phyloP scores from a whole-genome alignment of 2,113 vertebrate species.

The Clupea harengus region DNA sequence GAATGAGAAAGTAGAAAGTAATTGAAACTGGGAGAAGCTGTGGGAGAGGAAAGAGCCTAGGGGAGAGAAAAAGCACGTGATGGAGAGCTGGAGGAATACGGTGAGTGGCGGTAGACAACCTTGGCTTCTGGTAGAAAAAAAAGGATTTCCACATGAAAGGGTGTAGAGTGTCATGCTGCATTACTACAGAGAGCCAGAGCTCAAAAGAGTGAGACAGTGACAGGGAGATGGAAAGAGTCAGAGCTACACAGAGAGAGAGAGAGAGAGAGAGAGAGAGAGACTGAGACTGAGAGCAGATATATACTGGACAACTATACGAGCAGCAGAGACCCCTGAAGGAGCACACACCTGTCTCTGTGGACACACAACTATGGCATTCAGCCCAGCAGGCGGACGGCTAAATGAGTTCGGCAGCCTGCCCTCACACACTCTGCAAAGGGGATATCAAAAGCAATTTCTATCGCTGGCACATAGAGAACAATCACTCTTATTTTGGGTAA shows the following conservation, averaged over 20 bases:
- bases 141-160: constrained; percentile 62
- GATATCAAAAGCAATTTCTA: constrained; percentile 56
- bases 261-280: neutral
- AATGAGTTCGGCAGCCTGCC: constrained; percentile 44
- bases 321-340: neutral
- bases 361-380: neutral
- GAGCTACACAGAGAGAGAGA: neutral
- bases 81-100: neutral
- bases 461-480: neutral
- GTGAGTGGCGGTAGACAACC: neutral
- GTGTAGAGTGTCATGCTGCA: constrained; percentile 44
- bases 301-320: neutral
- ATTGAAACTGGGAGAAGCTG: neutral
- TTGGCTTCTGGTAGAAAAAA: constrained; percentile 27
- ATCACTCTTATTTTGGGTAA: neutral
- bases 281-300: neutral
- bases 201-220: neutral
- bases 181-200: constrained; percentile 36
- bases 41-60: neutral
- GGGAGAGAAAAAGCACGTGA: neutral
- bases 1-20: neutral
- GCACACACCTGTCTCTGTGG: neutral
- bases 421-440: constrained; percentile 37
- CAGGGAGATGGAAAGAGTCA: neutral
- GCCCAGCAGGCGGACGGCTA: neutral